Base-by-base conservation (phyloP, 2,113 vertebrate genomes). In the Panurus biarmicus region DNA sequence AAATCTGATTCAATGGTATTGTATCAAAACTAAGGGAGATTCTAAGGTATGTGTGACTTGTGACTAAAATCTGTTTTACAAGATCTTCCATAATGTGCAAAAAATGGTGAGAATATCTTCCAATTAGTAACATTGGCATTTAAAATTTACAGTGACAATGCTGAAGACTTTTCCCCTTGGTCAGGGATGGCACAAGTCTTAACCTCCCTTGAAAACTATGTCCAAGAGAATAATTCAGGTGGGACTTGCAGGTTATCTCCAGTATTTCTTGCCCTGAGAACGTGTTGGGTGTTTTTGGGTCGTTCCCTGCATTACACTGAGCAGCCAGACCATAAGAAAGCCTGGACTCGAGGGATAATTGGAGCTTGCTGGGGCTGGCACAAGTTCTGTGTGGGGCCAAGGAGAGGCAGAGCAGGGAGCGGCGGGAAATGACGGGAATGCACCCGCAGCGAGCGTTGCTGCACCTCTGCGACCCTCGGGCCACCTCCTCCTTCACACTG, bases 251-350 rank as follows among this genome's bases (percentile, higher is more conserved):
- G 24, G 19, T 57, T 53, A 2, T 10, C 11, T 44, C 25, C 3
- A 8, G 33, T 19, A 10, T 67, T 78, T 58, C 7, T 56, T 74
- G 28, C 10, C 2, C 1, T n/a, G 51, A 33, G 15, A 42, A 24
- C 0, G 0, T 26, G 1, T 1, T n/a, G 25, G 35, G 25, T 66
- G 38, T n/a, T 80, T 2, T 1, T 14, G 62, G 54, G 25, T 11
- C 0, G 0, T 58, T 71, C 9, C 7, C 10, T 51, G 40, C 0
- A 0, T 50, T 31, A 9, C 13, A 2, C 15, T 4, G 25, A 18
- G 29, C 3, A 14, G 22, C 14, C 33, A 8, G 26, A 8, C 11
- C 3, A 0, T 22, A 23, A 53, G 14, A 29, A 53, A 36, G 8
- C 31, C 47, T 57, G 78, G 47, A 19, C 45, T 38, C 1, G 3